Conservation (phyloP, 2,797 vertebrate genomes). For the Lindbergichthys nudifrons region DNA sequence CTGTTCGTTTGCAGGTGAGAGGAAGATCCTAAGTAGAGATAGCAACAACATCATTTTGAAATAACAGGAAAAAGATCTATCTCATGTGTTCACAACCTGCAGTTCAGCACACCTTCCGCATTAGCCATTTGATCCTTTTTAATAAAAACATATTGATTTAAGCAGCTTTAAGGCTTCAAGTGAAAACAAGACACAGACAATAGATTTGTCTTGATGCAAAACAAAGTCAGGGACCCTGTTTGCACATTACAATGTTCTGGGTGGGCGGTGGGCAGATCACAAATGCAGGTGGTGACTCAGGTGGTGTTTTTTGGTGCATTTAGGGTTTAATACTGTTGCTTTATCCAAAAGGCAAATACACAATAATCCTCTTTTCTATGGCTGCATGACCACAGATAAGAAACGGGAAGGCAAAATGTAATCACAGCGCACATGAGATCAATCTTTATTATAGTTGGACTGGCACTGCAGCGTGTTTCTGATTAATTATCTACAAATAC, state of each 20-base stretch:
- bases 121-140: constrained; percentile 4
- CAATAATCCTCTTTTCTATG: constrained; percentile 27
- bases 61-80: neutral
- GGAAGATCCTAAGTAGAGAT: neutral
- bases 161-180: neutral
- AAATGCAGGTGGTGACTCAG: constrained; percentile 4
- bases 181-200: constrained; percentile 6
- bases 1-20: neutral
- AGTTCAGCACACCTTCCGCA: neutral
- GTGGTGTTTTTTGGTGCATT: constrained; percentile 1
- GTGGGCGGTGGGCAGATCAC: neutral
- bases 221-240: constrained; percentile 1
- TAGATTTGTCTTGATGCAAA: neutral
- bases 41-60: neutral
- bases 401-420: constrained; percentile 8
- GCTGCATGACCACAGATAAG: constrained; percentile 30
- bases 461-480: constrained; percentile 18
- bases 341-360: constrained; percentile 34
- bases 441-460: constrained; percentile 13
- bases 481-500: constrained; percentile 24
- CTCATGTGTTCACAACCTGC: neutral
- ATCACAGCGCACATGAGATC: constrained; percentile 5
- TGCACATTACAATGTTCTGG: neutral
- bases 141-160: neutral
- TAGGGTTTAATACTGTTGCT: neutral